phyloP scores from a whole-genome alignment of 2,797 vertebrate species.

The Trichosurus vulpecula region DNA sequence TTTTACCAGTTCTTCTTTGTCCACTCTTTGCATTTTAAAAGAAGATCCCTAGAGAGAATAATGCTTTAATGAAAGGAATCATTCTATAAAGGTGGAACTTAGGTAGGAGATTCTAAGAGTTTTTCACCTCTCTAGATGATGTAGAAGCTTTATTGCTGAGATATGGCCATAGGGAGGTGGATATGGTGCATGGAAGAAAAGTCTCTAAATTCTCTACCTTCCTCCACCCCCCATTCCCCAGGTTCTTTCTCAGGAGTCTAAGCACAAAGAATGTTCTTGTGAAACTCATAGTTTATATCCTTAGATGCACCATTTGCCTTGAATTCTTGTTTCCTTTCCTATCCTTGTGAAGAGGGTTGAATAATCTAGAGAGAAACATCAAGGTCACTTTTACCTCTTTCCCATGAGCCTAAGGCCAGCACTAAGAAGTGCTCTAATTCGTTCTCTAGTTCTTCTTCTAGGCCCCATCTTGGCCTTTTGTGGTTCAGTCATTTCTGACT shows the following conservation, averaged over 20 bases:
- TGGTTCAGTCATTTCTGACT: background rate
- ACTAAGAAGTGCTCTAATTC: background rate
- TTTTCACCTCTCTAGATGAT: background rate
- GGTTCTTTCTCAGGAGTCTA: background rate
- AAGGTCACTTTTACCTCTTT: background rate
- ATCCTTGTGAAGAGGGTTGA: background rate
- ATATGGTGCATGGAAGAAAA: background rate
- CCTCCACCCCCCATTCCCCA: background rate
- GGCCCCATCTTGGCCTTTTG: background rate
- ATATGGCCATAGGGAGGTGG: background rate
- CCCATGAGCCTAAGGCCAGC: background rate
- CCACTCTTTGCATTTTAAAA: constrained; percentile 38
- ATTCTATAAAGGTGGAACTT: background rate
- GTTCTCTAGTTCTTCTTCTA: background rate
- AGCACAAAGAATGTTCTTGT: constrained; percentile 5
- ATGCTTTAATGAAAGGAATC: background rate
- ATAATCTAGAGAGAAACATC: background rate
- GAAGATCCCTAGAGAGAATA: background rate
- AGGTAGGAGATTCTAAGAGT: background rate
- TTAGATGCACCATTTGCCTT: background rate
- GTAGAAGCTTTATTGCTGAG: background rate
- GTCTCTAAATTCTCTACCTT: constrained; percentile 12
- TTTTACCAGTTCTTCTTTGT: background rate
- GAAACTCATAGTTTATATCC: background rate
- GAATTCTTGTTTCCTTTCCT: background rate